A percentile compares a stretch with the other conserved stretches of the same genome.
Conservation (phyloP, 2,113 vertebrate species). For the Muntiacus reevesi region DNA sequence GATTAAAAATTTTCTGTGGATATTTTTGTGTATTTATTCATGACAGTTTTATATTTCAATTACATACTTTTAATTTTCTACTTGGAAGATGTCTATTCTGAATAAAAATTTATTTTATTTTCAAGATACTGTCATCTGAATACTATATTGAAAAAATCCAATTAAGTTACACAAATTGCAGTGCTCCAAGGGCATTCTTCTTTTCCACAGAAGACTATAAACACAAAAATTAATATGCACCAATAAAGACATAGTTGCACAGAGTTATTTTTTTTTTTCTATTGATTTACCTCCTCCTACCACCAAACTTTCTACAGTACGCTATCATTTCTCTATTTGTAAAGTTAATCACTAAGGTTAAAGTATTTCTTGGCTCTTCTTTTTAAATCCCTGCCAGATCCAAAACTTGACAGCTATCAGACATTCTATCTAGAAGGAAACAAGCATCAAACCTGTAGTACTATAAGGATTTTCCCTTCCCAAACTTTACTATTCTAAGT, state of each 20-base stretch:
- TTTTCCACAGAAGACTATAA: constrained; percentile 25
- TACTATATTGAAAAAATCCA: constrained; percentile 51
- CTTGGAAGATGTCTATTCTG: constrained; percentile 47
- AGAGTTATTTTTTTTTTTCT: not conserved
- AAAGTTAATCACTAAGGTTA: not conserved
- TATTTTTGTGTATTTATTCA: not conserved
- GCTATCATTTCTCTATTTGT: not conserved
- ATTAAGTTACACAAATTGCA: constrained; percentile 57
- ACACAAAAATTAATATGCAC: constrained; percentile 29
- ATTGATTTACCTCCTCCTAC: not conserved
- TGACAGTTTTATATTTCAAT: constrained; percentile 54
- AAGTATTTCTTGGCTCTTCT: not conserved
- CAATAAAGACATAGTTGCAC: constrained; percentile 7
- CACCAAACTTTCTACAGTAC: not conserved
- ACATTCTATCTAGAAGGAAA: not conserved
- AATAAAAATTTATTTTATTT: constrained; percentile 64
- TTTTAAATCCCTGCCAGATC: not conserved
- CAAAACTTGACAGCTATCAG: not conserved
- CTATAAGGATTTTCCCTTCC: not conserved
- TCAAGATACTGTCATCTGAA: constrained; percentile 24
- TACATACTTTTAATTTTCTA: constrained; percentile 66
- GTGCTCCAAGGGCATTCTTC: constrained; percentile 26
- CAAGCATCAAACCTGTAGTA: not conserved
- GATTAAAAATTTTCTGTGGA: not conserved
- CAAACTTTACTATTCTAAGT: not conserved